These are phyloP conservation scores for Copsychus sechellarum DNA, from an alignment of 2,113 vertebrate species.

Conservation along the genomic window DNA sequence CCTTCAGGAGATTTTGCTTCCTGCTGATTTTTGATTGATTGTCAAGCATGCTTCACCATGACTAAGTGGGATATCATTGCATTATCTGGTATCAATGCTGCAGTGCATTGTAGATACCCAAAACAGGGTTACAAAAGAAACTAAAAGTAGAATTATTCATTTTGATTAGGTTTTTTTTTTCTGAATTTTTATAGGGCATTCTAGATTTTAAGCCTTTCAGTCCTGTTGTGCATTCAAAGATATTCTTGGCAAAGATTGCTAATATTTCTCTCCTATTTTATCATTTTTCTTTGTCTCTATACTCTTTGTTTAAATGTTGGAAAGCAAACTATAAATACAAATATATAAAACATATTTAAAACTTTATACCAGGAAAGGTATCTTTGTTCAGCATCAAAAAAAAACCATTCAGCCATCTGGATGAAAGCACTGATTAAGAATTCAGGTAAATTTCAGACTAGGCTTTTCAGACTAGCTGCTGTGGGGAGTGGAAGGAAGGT, in stretches of 20 bases:
- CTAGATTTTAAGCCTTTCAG: neutral
- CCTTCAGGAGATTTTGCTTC: neutral
- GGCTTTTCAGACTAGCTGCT: neutral
- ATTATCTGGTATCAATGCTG: neutral
- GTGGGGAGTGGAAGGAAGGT: neutral
- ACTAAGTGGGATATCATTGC: neutral
- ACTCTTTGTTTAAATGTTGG: neutral
- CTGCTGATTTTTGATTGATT: slow-evolving; percentile 7
- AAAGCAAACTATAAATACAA: slow-evolving; percentile 16
- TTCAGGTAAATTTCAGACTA: neutral
- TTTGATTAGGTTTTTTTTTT: neutral
- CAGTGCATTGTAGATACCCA: neutral
- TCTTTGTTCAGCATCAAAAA: neutral
- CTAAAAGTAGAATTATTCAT: neutral
- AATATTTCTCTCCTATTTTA: neutral
- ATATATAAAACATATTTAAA: neutral
- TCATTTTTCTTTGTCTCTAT: neutral
- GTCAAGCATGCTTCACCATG: neutral
- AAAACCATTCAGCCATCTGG: neutral
- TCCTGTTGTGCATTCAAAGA: neutral
- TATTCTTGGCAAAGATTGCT: neutral
- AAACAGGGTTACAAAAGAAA: neutral
- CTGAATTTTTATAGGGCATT: neutral
- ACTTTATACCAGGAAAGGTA: neutral
- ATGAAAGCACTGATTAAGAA: neutral